Conservation (phyloP, 2,797 vertebrate genomes). For the Anisognathus igniventris region DNA sequence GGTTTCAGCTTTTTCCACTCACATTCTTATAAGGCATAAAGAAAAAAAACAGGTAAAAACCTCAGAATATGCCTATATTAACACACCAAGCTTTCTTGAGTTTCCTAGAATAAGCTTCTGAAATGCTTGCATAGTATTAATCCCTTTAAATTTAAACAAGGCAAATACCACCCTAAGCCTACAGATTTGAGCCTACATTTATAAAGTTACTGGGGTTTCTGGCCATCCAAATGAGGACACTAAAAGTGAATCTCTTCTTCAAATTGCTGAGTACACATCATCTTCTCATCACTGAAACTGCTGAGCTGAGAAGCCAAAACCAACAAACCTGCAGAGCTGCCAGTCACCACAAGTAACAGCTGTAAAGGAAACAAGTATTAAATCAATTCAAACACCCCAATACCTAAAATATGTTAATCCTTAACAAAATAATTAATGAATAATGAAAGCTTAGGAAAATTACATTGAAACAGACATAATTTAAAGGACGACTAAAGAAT, state of each 20-base stretch:
- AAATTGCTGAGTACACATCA: not conserved
- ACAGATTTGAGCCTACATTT: not conserved
- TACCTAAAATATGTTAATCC: not conserved
- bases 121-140: not conserved
- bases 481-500: not conserved
- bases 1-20: not conserved
- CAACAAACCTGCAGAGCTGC: not conserved
- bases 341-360: not conserved
- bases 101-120: not conserved
- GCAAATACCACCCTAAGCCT: not conserved
- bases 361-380: not conserved
- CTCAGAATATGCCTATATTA: not conserved
- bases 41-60: not conserved
- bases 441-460: not conserved
- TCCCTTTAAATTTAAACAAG: not conserved
- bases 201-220: not conserved
- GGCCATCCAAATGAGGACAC: not conserved
- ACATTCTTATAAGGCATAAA: not conserved
- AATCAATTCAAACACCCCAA: not conserved
- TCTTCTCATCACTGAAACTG: not conserved
- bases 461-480: not conserved
- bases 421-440: not conserved
- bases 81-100: not conserved
- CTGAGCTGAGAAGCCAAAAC: not conserved
- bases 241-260: not conserved